A percentile compares a stretch with the other conserved stretches of the same genome.
These are phyloP conservation scores for Brachionus paranguensis DNA, from an alignment of 1,140 invertebrate genomes.

Conservation along the genomic window DNA sequence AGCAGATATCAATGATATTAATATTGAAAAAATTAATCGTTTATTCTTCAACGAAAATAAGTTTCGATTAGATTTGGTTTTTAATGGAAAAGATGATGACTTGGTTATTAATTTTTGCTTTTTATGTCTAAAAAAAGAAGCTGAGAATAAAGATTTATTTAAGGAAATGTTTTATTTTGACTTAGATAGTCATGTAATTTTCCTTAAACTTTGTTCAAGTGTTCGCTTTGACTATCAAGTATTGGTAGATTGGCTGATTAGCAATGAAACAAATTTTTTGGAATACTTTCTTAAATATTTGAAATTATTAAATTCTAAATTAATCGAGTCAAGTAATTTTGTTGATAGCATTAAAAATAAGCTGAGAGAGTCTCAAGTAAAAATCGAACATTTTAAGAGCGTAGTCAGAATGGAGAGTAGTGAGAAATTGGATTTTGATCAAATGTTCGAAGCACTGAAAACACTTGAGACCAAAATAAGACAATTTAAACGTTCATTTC, in stretches of 20 bases:
- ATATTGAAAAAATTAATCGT: background rate
- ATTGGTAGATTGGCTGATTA: background rate
- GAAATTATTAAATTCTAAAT: background rate
- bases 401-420: background rate
- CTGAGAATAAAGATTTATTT: background rate
- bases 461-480: background rate
- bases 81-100: conserved; percentile 3
- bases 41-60: background rate
- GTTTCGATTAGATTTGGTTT: background rate
- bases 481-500: background rate
- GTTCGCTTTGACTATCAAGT: background rate
- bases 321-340: background rate
- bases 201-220: background rate
- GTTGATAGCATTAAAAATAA: background rate
- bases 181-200: background rate
- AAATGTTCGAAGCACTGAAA: background rate
- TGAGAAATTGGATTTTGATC: background rate
- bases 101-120: background rate
- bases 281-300: conserved; percentile 12
- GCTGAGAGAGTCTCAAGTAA: background rate
- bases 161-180: background rate
- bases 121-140: background rate
- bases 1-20: background rate
- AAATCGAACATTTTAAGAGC: background rate
- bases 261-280: conserved; percentile 16